Evolutionary conservation across 2,888 invertebrate species (phyloP).

Genomic region (Lithophane leautieri): DNA sequence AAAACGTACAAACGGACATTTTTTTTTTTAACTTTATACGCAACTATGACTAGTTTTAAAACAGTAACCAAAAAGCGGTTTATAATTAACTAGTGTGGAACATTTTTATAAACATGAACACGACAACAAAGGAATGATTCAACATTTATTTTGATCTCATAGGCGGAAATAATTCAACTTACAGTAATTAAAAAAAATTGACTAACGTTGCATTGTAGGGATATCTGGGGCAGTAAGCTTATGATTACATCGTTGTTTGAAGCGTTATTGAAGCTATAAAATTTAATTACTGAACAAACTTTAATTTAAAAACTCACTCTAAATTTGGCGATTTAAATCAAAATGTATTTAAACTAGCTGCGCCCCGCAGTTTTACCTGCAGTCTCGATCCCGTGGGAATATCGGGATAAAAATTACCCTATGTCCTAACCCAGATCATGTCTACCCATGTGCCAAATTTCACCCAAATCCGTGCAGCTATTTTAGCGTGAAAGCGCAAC

Average conservation of each 20-base stretch:
- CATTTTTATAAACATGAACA: conserved; percentile 29
- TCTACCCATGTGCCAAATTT: no score
- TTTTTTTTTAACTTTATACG: not conserved
- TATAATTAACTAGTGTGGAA: conserved; percentile 19
- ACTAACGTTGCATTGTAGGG: conserved; percentile 25
- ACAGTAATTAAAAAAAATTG: conserved; percentile 23
- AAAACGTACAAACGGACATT: conserved; percentile 8
- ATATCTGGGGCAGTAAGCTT: conserved; percentile 13
- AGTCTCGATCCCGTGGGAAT: no score
- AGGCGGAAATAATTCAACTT: conserved; percentile 63
- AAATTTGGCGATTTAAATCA: conserved; percentile 1
- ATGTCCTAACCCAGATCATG: no score
- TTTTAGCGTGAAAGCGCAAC: no score
- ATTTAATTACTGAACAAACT: no score
- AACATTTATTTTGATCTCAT: conserved; percentile 52
- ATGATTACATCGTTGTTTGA: conserved; percentile 20
- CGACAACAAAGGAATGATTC: conserved; percentile 62
- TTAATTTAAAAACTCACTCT: not conserved
- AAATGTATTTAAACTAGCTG: not conserved
- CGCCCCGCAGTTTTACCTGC: no score
- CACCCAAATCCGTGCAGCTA: no score
- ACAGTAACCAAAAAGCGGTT: conserved; percentile 46
- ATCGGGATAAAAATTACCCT: no score
- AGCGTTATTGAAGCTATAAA: conserved; percentile 10
- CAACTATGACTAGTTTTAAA: conserved; percentile 42